phyloP scores from a whole-genome alignment of 2,888 invertebrate genomes.

The Theretra japonica region DNA sequence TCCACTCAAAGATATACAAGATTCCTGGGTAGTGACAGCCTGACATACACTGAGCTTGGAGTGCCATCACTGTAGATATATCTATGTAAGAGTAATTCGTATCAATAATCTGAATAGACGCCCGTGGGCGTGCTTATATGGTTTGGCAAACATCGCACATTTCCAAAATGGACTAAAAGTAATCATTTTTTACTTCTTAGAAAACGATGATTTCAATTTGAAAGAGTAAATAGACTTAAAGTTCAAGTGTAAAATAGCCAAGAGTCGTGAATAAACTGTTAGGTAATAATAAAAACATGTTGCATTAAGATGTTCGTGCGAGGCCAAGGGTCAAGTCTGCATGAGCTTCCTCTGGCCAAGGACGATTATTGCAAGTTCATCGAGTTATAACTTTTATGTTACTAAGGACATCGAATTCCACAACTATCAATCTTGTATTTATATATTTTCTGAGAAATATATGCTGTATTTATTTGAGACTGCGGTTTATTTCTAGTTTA shows the following conservation, averaged over 20 bases:
- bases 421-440: background rate
- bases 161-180: no score
- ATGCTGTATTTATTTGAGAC: background rate
- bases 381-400: slow-evolving; percentile 31
- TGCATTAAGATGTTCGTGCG: slow-evolving; percentile 32
- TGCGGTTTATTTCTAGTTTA: no score
- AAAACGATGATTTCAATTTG: background rate
- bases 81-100: no score
- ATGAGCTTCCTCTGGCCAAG: slow-evolving; percentile 34
- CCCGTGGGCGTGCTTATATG: no score
- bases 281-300: slow-evolving; percentile 31
- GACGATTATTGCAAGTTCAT: slow-evolving; percentile 41
- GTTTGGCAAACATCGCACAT: no score
- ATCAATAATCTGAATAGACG: no score
- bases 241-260: background rate
- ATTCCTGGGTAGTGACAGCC: no score
- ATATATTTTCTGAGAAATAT: background rate
- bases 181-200: background rate
- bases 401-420: background rate
- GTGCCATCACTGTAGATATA: no score
- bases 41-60: no score
- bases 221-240: background rate
- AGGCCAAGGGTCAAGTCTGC: slow-evolving; percentile 41
- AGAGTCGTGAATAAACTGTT: slow-evolving; percentile 6
- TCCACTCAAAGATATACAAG: no score